Base-by-base conservation (phyloP, 2,797 vertebrate genomes). In the Gymnoscopelus braueri region DNA sequence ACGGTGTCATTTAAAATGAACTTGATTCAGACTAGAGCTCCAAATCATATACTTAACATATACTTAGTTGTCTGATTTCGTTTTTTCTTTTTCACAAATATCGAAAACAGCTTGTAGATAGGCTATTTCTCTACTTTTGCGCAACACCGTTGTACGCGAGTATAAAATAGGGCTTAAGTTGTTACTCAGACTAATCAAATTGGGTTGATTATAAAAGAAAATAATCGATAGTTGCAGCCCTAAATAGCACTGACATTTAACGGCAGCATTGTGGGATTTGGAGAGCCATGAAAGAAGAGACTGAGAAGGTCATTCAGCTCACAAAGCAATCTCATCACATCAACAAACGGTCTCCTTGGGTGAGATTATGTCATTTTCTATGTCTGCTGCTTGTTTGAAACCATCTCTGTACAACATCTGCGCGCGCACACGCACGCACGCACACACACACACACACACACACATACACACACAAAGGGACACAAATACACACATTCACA, bases 21-120 rank as follows among this genome's bases (percentile, higher is more conserved):
- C 53, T 57, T 63, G 23, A 60, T 65, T 44, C 23, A 57, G 8
- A 15, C 19, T 19, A 26, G 49, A 54, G 59, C 12, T 74, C 55
- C 5, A 12, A 11, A 6, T 12, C 54, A 19, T 35, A 5, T 39
- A 39, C 7, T 39, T 39, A 8, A 19, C 19, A 19, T 19, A 19
- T 19, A 19, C 19, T 19, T 19, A 19, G 19, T 19, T 19, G 19
- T 19, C 19, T 4, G 29, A 32, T 32, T 19, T 19, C 1, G 19
- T 19, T 19, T 19, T 19, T 32, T 32, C 29, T 32, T 32, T 4
- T 32, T 32, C 29, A 32, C 29, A 32, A 32, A 32, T 32, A 19
- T 19, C 19, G 19, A 19, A 19, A 4, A 32, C 3, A 32, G 29
- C 3, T 32, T 32, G 29, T 32, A 32, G 29, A 32, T 32, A 32